A percentile compares a stretch with the other conserved stretches of the same genome.
These are phyloP conservation scores for Ophion ellenae DNA, from an alignment of 2,888 invertebrate genomes.

Conservation along the genomic window DNA sequence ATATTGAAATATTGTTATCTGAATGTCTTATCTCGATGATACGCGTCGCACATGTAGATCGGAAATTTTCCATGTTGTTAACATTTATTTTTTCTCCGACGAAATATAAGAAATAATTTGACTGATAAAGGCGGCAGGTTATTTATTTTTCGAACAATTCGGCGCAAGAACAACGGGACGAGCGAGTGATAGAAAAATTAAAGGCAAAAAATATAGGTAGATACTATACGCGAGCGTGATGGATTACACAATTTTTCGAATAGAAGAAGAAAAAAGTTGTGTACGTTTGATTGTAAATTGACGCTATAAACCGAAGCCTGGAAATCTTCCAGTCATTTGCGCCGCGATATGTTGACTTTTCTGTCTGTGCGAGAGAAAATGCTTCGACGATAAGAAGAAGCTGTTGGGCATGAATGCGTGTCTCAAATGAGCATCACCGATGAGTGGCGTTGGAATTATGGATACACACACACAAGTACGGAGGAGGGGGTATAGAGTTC, in stretches of 20 bases:
- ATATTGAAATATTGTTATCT: not conserved
- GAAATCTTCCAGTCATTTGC: slow-evolving; percentile 64
- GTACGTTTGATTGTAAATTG: slow-evolving; percentile 19
- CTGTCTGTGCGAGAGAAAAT: slow-evolving; percentile 57
- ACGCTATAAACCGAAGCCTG: slow-evolving; percentile 25
- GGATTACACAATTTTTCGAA: not conserved
- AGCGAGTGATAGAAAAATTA: not conserved
- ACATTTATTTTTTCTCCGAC: no score
- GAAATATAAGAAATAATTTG: no score
- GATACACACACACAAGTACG: not conserved
- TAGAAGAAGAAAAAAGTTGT: slow-evolving; percentile 4
- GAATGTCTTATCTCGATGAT: slow-evolving; percentile 8
- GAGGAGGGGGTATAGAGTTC: slow-evolving; percentile 7
- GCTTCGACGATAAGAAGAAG: slow-evolving; percentile 51
- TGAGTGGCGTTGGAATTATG: not conserved
- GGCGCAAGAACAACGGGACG: not conserved
- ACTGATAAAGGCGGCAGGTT: no score
- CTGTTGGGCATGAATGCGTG: slow-evolving; percentile 19
- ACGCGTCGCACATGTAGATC: not conserved
- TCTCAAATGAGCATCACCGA: slow-evolving; percentile 6
- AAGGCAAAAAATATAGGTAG: not conserved
- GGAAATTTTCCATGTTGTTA: not conserved
- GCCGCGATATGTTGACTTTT: slow-evolving; percentile 59
- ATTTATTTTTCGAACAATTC: no score
- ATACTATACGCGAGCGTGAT: not conserved